Evolutionary conservation across 2,797 vertebrate species (phyloP).

Genomic region (Chaenodraco wilsoni): DNA sequence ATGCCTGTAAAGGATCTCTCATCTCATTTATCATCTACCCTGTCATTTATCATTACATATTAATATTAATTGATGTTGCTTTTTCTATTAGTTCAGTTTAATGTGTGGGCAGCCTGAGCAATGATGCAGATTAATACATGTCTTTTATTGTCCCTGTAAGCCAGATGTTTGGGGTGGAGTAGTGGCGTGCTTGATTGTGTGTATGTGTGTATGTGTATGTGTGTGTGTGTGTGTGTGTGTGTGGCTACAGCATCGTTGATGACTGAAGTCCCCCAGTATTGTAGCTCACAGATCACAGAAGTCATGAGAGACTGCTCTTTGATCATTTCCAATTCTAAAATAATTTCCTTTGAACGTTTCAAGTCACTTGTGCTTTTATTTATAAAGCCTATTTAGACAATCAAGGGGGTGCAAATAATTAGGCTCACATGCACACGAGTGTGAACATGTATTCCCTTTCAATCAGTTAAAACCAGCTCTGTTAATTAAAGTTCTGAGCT

Average conservation of each 20-base stretch:
- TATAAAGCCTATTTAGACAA: slow-evolving; percentile 83
- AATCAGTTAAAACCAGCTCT: slow-evolving; percentile 81
- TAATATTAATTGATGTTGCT: slow-evolving; percentile 9
- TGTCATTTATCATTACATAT: background rate
- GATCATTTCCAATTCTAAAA: slow-evolving; percentile 77
- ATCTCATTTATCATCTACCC: background rate
- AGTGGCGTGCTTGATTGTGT: background rate
- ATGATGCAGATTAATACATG: slow-evolving; percentile 47
- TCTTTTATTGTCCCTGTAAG: slow-evolving; percentile 54
- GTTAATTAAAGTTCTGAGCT: slow-evolving; percentile 86
- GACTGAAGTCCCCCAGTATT: slow-evolving; percentile 65
- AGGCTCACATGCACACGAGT: slow-evolving; percentile 64
- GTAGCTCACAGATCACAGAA: slow-evolving; percentile 64
- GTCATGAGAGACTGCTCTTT: slow-evolving; percentile 71
- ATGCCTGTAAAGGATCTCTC: background rate
- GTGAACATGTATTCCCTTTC: slow-evolving; percentile 81
- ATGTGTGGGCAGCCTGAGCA: slow-evolving; percentile 29
- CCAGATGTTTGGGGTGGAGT: slow-evolving; percentile 58
- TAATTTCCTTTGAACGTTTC: slow-evolving; percentile 81
- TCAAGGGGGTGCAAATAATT: slow-evolving; percentile 83
- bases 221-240: slow-evolving; percentile 11
- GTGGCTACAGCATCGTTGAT: slow-evolving; percentile 33
- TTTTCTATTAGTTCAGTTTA: slow-evolving; percentile 28
- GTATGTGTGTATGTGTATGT: background rate
- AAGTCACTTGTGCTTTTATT: slow-evolving; percentile 82